phyloP scores from a whole-genome alignment of 2,113 vertebrate genomes.

The Camelus dromedarius region DNA sequence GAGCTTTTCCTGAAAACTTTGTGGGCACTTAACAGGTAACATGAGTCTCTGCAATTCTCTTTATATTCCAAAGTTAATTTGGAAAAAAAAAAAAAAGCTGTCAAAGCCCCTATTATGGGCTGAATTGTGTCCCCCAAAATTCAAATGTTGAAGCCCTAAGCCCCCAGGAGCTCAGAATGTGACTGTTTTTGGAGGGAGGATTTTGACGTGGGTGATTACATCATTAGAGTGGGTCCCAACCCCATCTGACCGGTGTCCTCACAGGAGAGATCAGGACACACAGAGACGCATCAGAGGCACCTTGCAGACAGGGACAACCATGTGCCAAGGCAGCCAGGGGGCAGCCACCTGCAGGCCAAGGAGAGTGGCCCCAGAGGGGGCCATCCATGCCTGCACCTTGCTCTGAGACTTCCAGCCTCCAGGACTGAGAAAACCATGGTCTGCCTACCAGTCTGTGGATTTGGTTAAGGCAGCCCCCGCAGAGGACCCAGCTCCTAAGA shows the following conservation, averaged over 20 bases:
- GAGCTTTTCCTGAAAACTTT: background rate
- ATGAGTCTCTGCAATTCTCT: background rate
- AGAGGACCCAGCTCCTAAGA: background rate
- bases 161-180: background rate
- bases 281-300: background rate
- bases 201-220: background rate
- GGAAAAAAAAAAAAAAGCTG: background rate
- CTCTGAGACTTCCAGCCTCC: background rate
- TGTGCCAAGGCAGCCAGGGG: too few species aligned
- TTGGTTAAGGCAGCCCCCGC: background rate
- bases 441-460: background rate
- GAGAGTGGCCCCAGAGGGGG: background rate
- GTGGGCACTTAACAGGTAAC: background rate
- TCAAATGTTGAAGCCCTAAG: background rate
- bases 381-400: background rate
- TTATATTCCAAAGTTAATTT: background rate
- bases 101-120: background rate
- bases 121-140: background rate
- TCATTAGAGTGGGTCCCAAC: background rate
- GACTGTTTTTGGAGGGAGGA: background rate
- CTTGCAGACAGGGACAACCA: background rate
- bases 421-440: background rate
- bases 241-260: background rate
- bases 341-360: background rate
- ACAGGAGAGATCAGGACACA: background rate